Evolutionary conservation across 2,797 vertebrate species (phyloP).

Genomic region (Rallus crepitans): DNA sequence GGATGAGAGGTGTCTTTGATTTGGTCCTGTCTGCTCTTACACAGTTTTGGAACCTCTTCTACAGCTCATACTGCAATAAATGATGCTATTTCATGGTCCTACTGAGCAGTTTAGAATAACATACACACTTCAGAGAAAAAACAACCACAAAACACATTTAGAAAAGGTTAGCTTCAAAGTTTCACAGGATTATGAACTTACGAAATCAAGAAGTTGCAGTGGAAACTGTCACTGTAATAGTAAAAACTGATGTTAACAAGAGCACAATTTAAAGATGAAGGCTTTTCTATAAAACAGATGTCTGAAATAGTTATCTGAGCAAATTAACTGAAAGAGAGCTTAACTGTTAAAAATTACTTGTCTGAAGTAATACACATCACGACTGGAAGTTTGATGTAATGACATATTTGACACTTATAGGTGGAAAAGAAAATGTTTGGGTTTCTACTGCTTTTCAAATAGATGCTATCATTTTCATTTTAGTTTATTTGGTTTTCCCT

Average conservation of each 20-base stretch:
- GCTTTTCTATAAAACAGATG: not conserved
- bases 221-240: not conserved
- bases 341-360: constrained; percentile 28
- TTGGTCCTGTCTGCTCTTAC: not conserved
- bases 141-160: not conserved
- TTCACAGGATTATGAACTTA: not conserved
- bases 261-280: constrained; percentile 18
- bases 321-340: not conserved
- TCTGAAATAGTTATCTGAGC: not conserved
- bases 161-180: not conserved
- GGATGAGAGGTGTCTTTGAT: not conserved
- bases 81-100: not conserved
- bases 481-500: not conserved
- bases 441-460: not conserved
- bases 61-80: not conserved
- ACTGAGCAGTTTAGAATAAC: not conserved
- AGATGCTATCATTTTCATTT: not conserved
- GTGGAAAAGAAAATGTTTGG: not conserved
- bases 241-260: not conserved
- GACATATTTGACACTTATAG: not conserved
- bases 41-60: not conserved
- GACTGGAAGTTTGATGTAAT: not conserved
- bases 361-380: not conserved
- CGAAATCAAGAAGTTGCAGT: not conserved
- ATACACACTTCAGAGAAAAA: not conserved